Evolutionary conservation across 92 coral and sea anemone genomes (phyloP).

Genomic region (Heliopora coerulea): DNA sequence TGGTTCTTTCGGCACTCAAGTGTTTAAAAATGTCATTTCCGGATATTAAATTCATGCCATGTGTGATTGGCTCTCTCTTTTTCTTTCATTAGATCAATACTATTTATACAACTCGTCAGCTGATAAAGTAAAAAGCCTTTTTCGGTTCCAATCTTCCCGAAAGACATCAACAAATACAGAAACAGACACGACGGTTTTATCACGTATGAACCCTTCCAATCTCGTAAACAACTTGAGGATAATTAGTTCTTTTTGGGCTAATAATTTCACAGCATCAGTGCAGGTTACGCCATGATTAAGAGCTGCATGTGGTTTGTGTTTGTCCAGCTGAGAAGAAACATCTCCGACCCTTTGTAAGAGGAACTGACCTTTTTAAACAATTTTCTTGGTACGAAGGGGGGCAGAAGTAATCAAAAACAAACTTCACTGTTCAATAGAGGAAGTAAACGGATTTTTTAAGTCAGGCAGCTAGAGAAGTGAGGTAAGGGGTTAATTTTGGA

Average conservation of each 20-base stretch:
- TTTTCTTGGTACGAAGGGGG: background rate
- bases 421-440: background rate
- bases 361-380: slow-evolving; percentile 9
- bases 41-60: slow-evolving; percentile 5
- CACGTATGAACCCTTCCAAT: too few relatives aligned
- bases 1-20: slow-evolving; percentile 23
- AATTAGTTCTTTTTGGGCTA: background rate
- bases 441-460: too few relatives aligned
- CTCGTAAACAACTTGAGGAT: background rate
- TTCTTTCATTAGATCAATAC: slow-evolving; percentile 1
- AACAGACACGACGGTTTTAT: too few relatives aligned
- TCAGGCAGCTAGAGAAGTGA: too few relatives aligned
- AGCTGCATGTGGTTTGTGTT: slow-evolving; percentile 28
- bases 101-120: background rate
- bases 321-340: slow-evolving; percentile 23
- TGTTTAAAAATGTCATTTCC: slow-evolving; percentile 14
- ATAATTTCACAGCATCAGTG: slow-evolving; percentile 13
- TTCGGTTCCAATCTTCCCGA: too few relatives aligned
- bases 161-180: background rate
- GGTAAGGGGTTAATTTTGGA: too few relatives aligned
- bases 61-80: background rate
- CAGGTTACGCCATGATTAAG: background rate
- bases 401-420: slow-evolving; percentile 22
- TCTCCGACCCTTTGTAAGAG: slow-evolving; percentile 11
- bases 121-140: too few relatives aligned